A percentile compares a stretch with the other conserved stretches of the same genome.
phyloP scores from a whole-genome alignment of 2,113 vertebrate genomes.

The Sus scrofa region DNA sequence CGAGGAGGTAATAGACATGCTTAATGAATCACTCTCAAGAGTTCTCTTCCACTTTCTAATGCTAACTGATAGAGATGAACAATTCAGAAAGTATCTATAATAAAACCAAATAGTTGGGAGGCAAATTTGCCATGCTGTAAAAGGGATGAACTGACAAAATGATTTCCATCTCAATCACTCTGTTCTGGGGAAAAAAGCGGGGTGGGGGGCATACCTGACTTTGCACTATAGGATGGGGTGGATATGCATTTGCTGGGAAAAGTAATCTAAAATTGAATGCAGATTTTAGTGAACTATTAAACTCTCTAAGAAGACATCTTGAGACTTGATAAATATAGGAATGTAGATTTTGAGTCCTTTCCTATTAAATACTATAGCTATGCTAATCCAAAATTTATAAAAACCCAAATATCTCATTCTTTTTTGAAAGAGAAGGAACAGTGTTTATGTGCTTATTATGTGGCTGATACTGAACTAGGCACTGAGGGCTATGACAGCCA shows the following conservation, averaged over 20 bases:
- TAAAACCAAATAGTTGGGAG: background rate
- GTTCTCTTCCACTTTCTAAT: background rate
- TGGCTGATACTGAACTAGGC: background rate
- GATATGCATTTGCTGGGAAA: background rate
- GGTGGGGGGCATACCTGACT: background rate
- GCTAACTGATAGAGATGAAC: background rate
- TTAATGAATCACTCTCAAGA: background rate
- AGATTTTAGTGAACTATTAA: background rate
- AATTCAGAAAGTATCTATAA: background rate
- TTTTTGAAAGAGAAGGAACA: background rate
- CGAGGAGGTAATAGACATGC: background rate
- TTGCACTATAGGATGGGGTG: background rate
- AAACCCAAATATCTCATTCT: conserved; percentile 2
- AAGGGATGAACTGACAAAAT: background rate
- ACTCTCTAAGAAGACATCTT: background rate
- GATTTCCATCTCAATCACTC: background rate
- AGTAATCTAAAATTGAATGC: background rate
- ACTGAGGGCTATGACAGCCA: background rate
- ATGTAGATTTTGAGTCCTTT: background rate
- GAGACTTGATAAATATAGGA: background rate
- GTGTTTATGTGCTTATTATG: background rate
- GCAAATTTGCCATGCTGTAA: background rate
- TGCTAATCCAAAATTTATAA: background rate
- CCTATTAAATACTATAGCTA: background rate
- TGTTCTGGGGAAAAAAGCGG: background rate